A percentile compares a stretch with the other conserved stretches of the same genome.
phyloP scores from a whole-genome alignment of 1,140 invertebrate species.

The Episyrphus balteatus region DNA sequence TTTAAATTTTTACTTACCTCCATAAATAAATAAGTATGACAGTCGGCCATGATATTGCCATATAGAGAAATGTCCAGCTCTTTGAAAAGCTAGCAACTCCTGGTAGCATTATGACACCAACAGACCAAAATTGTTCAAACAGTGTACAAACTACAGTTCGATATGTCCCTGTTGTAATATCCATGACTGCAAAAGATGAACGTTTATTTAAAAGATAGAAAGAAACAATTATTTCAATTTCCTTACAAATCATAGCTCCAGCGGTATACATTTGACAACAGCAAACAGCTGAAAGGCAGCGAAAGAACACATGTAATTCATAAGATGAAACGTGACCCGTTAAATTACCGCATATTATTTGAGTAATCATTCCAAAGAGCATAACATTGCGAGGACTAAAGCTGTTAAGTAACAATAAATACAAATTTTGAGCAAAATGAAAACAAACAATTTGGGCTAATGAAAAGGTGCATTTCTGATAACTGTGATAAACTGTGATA shows the following conservation, averaged over 20 bases:
- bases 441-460: too few species aligned
- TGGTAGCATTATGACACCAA: conserved; percentile 37
- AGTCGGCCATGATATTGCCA: conserved; percentile 37
- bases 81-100: conserved; percentile 34
- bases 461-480: too few species aligned
- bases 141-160: conserved; percentile 32
- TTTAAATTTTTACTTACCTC: conserved; percentile 21
- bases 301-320: conserved; percentile 36
- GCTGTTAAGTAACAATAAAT: conserved; percentile 8
- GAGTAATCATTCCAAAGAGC: conserved; percentile 37
- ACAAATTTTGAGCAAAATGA: too few species aligned
- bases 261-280: conserved; percentile 38
- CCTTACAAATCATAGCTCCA: conserved; percentile 36
- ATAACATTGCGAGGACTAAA: conserved; percentile 37
- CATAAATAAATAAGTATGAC: conserved; percentile 36
- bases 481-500: too few species aligned
- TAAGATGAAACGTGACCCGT: conserved; percentile 35
- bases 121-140: conserved; percentile 39
- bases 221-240: neutral
- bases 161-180: conserved; percentile 35
- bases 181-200: conserved; percentile 22
- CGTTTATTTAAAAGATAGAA: neutral
- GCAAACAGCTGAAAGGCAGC: conserved; percentile 36
- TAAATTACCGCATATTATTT: conserved; percentile 35
- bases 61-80: conserved; percentile 37